These are phyloP conservation scores for Acipenser transmontanus DNA, from an alignment of 2,797 vertebrate species.

Conservation along the genomic window DNA sequence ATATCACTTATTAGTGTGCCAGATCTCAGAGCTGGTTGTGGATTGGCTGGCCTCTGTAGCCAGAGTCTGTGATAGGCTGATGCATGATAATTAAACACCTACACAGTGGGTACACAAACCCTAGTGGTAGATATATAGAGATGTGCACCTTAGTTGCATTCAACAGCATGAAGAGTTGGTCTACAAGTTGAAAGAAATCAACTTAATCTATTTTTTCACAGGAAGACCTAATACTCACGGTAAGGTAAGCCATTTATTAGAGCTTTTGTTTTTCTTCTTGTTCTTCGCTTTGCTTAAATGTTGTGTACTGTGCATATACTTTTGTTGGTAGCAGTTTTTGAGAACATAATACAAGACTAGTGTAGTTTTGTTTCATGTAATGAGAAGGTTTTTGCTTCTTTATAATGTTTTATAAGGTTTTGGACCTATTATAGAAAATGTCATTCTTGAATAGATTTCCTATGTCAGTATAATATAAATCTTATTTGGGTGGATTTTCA, in stretches of 20 bases:
- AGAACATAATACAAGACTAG: no score
- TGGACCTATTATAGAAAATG: no score
- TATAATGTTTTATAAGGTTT: no score
- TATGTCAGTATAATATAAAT: neutral
- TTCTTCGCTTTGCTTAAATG: no score
- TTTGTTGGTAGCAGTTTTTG: no score
- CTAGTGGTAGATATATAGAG: slow-evolving; percentile 72
- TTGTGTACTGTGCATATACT: no score
- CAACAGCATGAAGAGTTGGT: slow-evolving; percentile 57
- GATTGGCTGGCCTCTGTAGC: slow-evolving; percentile 55
- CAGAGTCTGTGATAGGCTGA: slow-evolving; percentile 58
- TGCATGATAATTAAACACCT: slow-evolving; percentile 47
- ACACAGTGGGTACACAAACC: slow-evolving; percentile 48
- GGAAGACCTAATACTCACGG: slow-evolving; percentile 33
- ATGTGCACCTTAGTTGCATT: slow-evolving; percentile 36
- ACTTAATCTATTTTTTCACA: slow-evolving; percentile 27
- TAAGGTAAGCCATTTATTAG: slow-evolving; percentile 41
- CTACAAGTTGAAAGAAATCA: slow-evolving; percentile 50
- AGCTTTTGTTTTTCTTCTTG: neutral
- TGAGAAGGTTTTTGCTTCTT: no score
- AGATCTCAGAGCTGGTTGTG: slow-evolving; percentile 26
- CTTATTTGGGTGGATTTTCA: slow-evolving; percentile 23
- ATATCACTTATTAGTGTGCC: slow-evolving; percentile 41
- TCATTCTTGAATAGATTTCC: no score
- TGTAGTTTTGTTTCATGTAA: no score